Conservation (phyloP, 2,888 invertebrate genomes). For the Lasioglossum marginatum region DNA sequence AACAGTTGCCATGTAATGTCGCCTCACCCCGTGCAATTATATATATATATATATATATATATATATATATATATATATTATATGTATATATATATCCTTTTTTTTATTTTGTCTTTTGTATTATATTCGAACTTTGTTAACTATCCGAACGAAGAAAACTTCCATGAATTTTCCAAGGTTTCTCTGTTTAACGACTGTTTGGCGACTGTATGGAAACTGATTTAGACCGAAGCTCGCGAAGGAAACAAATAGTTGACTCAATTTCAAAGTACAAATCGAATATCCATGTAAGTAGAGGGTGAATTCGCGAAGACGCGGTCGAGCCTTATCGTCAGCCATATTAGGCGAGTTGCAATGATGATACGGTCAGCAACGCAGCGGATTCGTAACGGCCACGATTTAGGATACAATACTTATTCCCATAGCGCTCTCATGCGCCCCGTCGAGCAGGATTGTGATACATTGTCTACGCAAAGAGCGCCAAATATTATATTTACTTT, state of each 20-base stretch:
- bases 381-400: slow-evolving; percentile 59
- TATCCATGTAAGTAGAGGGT: slow-evolving; percentile 57
- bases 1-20: slow-evolving; percentile 38
- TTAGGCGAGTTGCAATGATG: slow-evolving; percentile 71
- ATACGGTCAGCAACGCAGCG: slow-evolving; percentile 72
- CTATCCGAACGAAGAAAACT: background rate
- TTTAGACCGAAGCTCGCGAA: slow-evolving; percentile 46
- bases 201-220: slow-evolving; percentile 42
- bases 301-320: slow-evolving; percentile 58
- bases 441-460: background rate
- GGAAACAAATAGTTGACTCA: slow-evolving; percentile 67
- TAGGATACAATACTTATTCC: slow-evolving; percentile 26
- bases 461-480: background rate
- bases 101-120: background rate
- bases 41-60: background rate
- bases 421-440: background rate
- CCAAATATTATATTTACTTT: background rate
- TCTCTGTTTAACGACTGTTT: background rate
- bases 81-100: background rate
- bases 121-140: background rate
- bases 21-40: background rate
- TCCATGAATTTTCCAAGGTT: background rate
- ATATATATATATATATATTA: background rate
- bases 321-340: slow-evolving; percentile 67
- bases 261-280: slow-evolving; percentile 72